phyloP scores from a whole-genome alignment of 2,797 vertebrate species.

The Chelon labrosus region DNA sequence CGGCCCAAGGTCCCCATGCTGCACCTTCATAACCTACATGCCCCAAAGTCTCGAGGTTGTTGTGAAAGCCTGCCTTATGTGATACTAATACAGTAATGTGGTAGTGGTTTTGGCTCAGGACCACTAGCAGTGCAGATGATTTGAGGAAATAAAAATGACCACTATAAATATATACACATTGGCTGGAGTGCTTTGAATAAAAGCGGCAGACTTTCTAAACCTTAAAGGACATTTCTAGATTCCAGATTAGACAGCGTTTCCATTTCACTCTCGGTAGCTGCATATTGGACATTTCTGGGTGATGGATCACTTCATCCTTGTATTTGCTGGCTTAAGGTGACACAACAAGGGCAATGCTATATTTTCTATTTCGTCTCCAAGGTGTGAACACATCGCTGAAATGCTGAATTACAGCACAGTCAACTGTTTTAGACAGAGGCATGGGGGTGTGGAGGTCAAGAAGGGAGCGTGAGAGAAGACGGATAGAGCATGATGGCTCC shows the following conservation, averaged over 20 bases:
- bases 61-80: not conserved
- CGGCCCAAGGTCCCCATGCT: not conserved
- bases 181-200: not conserved
- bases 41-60: not conserved
- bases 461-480: not conserved
- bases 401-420: slow-evolving; percentile 24
- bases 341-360: slow-evolving; percentile 38
- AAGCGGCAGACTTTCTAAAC: not conserved
- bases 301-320: slow-evolving; percentile 45
- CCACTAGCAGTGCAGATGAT: not conserved
- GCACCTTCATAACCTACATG: not conserved
- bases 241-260: slow-evolving; percentile 19
- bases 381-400: slow-evolving; percentile 31
- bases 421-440: slow-evolving; percentile 9
- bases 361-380: slow-evolving; percentile 31
- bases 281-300: slow-evolving; percentile 1
- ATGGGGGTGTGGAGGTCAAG: slow-evolving; percentile 14
- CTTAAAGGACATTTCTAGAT: slow-evolving; percentile 17
- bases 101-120: not conserved
- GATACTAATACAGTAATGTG: not conserved
- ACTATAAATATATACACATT: not conserved
- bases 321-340: slow-evolving; percentile 50
- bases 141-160: not conserved
- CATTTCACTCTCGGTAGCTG: not conserved
- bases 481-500: too few species aligned